These are phyloP conservation scores for Conus canariensis DNA, from an alignment of 2,888 invertebrate species.

Conservation along the genomic window DNA sequence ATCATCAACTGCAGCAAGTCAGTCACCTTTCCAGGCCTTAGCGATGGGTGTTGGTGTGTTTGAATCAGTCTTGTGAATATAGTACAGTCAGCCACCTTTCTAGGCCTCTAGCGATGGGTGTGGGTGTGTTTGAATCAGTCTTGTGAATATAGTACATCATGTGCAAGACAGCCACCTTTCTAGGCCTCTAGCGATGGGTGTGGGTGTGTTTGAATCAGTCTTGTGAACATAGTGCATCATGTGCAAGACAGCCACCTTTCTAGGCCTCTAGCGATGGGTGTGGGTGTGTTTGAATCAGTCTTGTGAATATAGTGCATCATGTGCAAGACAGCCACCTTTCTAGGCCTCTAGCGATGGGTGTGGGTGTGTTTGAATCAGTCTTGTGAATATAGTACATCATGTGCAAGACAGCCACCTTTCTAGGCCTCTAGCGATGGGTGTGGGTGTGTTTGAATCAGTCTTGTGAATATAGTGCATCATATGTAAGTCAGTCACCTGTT, in stretches of 20 bases:
- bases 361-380: no score
- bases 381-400: not conserved
- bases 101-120: not conserved
- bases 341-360: not conserved
- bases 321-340: constrained; percentile 86
- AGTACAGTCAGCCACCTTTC: no score
- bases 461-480: not conserved
- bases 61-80: not conserved
- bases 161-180: no score
- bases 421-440: not conserved
- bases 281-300: not conserved
- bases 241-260: not conserved
- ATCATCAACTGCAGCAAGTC: constrained; percentile 98
- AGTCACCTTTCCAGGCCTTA: constrained; percentile 44
- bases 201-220: not conserved
- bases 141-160: not conserved
- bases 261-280: not conserved
- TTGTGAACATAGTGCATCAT: no score
- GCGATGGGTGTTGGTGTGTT: not conserved
- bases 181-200: no score
- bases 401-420: no score
- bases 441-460: not conserved
- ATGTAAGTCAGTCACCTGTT: not conserved
- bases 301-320: no score
- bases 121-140: not conserved